Evolutionary conservation across 1,140 invertebrate species (phyloP).

Genomic region (Palaemon carinicauda): DNA sequence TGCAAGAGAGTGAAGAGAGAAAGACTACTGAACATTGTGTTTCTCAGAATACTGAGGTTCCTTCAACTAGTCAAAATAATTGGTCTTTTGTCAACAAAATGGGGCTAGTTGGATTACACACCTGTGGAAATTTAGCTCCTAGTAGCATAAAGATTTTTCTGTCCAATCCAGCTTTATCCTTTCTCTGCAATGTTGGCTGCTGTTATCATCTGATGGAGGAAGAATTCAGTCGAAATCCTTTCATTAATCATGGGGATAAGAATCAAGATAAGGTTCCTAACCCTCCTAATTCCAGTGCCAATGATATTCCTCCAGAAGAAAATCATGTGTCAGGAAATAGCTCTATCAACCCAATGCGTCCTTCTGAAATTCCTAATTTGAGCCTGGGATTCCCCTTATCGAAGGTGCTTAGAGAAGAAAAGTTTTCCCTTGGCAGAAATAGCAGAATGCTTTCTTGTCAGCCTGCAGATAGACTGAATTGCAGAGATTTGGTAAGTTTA

Average conservation of each 20-base stretch:
- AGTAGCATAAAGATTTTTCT: conserved; percentile 79
- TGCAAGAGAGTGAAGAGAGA: too few relatives aligned
- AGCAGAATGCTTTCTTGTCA: conserved; percentile 85
- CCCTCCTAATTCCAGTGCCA: too few relatives aligned
- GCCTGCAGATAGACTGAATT: conserved; percentile 63
- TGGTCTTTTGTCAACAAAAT: conserved; percentile 61
- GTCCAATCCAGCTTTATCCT: conserved; percentile 66
- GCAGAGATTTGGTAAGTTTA: background rate
- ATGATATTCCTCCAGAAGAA: too few relatives aligned
- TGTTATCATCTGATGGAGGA: conserved; percentile 78
- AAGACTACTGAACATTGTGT: too few relatives aligned
- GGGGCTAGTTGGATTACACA: conserved; percentile 81
- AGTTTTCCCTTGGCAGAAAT: conserved; percentile 75
- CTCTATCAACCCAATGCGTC: conserved; percentile 8
- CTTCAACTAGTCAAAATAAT: background rate
- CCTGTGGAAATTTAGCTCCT: conserved; percentile 84
- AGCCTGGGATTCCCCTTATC: conserved; percentile 74
- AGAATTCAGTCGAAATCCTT: conserved; percentile 65
- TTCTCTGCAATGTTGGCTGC: conserved; percentile 82
- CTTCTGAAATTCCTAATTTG: conserved; percentile 12
- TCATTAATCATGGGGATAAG: background rate
- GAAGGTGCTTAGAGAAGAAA: conserved; percentile 68
- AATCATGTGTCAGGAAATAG: background rate
- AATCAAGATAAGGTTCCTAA: background rate
- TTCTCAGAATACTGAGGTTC: background rate